Conservation (phyloP, 1,140 invertebrate genomes). For the Phenacoccus solenopsis region DNA sequence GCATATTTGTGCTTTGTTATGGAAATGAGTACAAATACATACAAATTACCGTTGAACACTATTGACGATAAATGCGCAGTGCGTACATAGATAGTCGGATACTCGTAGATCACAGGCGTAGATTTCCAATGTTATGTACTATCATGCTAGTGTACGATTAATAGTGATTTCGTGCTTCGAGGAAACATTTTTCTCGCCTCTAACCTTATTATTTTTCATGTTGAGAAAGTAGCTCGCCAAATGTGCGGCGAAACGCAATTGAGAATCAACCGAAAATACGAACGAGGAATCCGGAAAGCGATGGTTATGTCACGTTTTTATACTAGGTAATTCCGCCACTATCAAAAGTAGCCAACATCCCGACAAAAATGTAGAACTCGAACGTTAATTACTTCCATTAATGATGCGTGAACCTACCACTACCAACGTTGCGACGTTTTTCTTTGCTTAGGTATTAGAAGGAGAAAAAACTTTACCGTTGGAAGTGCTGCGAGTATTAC, state of each 20-base stretch:
- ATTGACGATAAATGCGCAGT: no score
- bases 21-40: no score
- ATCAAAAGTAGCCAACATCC: background rate
- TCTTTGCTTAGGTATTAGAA: background rate
- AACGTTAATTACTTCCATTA: background rate
- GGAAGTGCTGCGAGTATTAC: background rate
- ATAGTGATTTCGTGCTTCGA: background rate
- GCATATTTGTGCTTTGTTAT: no score
- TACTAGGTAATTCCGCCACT: background rate
- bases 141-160: no score
- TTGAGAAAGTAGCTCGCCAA: background rate
- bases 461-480: background rate
- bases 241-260: background rate
- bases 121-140: no score
- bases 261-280: background rate
- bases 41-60: no score
- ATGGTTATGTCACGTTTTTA: constrained; percentile 2
- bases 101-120: background rate
- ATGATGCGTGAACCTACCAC: background rate
- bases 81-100: no score
- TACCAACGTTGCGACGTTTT: background rate
- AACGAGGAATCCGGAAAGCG: background rate
- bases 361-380: background rate
- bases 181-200: background rate
- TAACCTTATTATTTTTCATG: background rate